Evolutionary conservation across 2,797 vertebrate species (phyloP).

Genomic region (Apogon hyalosoma): DNA sequence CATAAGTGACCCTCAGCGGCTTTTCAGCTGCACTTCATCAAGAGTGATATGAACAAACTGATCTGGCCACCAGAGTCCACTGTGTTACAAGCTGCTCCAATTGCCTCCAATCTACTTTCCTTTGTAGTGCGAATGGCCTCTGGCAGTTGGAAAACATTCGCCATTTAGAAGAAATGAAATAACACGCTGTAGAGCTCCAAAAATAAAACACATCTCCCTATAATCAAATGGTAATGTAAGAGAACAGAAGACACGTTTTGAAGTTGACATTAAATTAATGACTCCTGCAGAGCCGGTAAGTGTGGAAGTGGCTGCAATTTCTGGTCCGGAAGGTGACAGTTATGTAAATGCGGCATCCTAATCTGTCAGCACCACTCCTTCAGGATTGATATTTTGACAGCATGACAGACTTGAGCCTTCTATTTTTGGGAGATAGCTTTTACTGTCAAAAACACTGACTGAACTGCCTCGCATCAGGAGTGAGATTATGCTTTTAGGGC

Average conservation of each 20-base stretch:
- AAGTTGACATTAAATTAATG: slow-evolving; percentile 14
- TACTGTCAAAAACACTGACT: slow-evolving; percentile 63
- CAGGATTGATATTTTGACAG: slow-evolving; percentile 71
- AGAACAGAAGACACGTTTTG: not conserved
- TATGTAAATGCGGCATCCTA: slow-evolving; percentile 69
- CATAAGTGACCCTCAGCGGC: slow-evolving; percentile 53
- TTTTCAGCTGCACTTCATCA: slow-evolving; percentile 60
- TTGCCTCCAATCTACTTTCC: slow-evolving; percentile 53
- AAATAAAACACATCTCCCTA: not conserved
- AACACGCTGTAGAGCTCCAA: slow-evolving; percentile 12
- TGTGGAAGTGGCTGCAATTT: slow-evolving; percentile 22
- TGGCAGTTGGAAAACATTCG: slow-evolving; percentile 59
- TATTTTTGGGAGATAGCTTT: slow-evolving; percentile 66
- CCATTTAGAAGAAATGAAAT: slow-evolving; percentile 55
- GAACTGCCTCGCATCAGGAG: slow-evolving; percentile 47
- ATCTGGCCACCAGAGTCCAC: slow-evolving; percentile 59
- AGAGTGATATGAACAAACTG: slow-evolving; percentile 59
- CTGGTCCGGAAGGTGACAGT: slow-evolving; percentile 61
- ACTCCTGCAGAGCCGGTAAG: not conserved
- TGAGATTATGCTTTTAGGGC: slow-evolving; percentile 45
- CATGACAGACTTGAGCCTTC: slow-evolving; percentile 67
- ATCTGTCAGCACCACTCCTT: slow-evolving; percentile 66
- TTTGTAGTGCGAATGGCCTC: slow-evolving; percentile 62
- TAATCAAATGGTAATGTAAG: not conserved
- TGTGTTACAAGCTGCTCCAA: slow-evolving; percentile 56